These are phyloP conservation scores for Oppia nitens DNA, from an alignment of 1,140 invertebrate genomes.

Conservation along the genomic window DNA sequence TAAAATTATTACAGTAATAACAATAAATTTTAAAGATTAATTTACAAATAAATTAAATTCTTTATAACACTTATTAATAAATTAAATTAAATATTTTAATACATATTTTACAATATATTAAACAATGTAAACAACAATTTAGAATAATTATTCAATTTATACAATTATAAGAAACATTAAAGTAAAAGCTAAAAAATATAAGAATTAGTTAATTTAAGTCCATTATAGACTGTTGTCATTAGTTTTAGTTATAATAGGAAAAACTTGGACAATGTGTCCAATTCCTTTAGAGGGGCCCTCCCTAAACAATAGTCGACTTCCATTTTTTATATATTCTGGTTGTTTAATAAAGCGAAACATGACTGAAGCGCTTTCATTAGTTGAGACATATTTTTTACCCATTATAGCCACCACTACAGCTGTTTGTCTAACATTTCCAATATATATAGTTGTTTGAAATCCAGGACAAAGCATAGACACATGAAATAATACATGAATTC, in stretches of 20 bases:
- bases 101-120: too few relatives aligned
- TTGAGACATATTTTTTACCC: conserved; percentile 41
- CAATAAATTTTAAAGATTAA: too few relatives aligned
- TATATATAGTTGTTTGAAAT: conserved; percentile 84
- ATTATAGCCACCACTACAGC: conserved; percentile 57
- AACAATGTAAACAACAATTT: too few relatives aligned
- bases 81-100: too few relatives aligned
- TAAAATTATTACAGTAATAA: too few relatives aligned
- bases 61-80: too few relatives aligned
- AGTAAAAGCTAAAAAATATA: too few relatives aligned
- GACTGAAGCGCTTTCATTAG: conserved; percentile 67
- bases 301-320: conserved; percentile 65
- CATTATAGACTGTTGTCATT: too few relatives aligned
- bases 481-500: conserved; percentile 67
- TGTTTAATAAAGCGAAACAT: conserved; percentile 72
- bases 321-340: conserved; percentile 79
- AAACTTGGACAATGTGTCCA: conserved; percentile 72
- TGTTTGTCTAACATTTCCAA: conserved; percentile 85
- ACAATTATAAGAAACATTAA: too few relatives aligned
- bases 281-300: conserved; percentile 76
- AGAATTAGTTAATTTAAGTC: too few relatives aligned
- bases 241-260: conserved; percentile 33
- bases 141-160: too few relatives aligned
- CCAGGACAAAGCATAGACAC: conserved; percentile 61
- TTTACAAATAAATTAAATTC: too few relatives aligned